phyloP scores from a whole-genome alignment of 1,140 invertebrate genomes.

The silkworm (Bombyx mori) region DNA sequence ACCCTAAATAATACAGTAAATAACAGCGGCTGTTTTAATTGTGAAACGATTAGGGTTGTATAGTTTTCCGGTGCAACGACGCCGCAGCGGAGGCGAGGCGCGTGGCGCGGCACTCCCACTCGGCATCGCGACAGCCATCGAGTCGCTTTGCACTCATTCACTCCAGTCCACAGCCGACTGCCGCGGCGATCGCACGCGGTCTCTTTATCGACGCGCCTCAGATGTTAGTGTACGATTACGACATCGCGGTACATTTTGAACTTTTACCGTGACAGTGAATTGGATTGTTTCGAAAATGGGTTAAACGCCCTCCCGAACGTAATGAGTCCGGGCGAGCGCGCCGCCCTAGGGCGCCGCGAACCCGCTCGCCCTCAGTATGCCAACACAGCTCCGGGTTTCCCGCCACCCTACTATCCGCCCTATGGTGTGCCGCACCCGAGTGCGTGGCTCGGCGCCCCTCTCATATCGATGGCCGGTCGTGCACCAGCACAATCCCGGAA shows the following conservation, averaged over 20 bases:
- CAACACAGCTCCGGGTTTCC: slow-evolving; percentile 60
- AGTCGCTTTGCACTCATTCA: slow-evolving; percentile 59
- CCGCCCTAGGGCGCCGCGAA: slow-evolving; percentile 64
- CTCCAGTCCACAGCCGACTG: slow-evolving; percentile 57
- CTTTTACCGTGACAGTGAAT: slow-evolving; percentile 63
- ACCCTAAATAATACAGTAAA: slow-evolving; percentile 47
- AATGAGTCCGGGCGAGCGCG: slow-evolving; percentile 68
- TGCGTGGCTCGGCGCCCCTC: slow-evolving; percentile 78
- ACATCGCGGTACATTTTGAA: slow-evolving; percentile 55
- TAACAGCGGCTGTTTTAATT: slow-evolving; percentile 47
- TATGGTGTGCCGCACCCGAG: slow-evolving; percentile 60
- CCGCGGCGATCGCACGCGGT: slow-evolving; percentile 54
- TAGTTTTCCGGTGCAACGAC: slow-evolving; percentile 63
- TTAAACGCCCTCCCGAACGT: slow-evolving; percentile 55
- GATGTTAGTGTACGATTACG: slow-evolving; percentile 68
- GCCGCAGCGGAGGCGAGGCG: slow-evolving; percentile 11
- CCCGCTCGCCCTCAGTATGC: slow-evolving; percentile 62
- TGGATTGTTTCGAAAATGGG: slow-evolving; percentile 55
- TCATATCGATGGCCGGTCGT: slow-evolving; percentile 75
- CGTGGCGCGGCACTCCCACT: slow-evolving; percentile 50
- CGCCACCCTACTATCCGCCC: slow-evolving; percentile 59
- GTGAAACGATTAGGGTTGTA: slow-evolving; percentile 57
- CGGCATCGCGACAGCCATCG: slow-evolving; percentile 45
- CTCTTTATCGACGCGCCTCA: slow-evolving; percentile 29
- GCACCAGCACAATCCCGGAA: slow-evolving; percentile 62